These are phyloP conservation scores for Cryptotermes secundus DNA, from an alignment of 1,140 invertebrate species.

Conservation along the genomic window DNA sequence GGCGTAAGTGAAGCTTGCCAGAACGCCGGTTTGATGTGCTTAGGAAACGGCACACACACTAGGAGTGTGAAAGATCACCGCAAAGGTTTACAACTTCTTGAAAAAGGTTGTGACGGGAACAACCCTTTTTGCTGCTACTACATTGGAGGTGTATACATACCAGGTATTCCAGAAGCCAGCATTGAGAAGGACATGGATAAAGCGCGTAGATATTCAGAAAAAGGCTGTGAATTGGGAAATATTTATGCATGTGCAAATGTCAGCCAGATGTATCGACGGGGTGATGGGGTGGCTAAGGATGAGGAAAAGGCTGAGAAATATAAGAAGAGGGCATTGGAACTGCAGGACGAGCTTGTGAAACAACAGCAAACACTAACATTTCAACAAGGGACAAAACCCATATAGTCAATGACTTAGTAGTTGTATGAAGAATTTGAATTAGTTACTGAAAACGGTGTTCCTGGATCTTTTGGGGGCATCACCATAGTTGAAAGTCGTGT, in stretches of 20 bases:
- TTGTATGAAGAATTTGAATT: no score
- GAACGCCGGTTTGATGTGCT: slow-evolving; percentile 69
- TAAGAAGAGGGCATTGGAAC: slow-evolving; percentile 65
- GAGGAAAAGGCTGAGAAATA: slow-evolving; percentile 67
- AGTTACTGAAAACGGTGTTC: no score
- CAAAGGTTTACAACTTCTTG: slow-evolving; percentile 64
- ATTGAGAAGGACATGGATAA: slow-evolving; percentile 70
- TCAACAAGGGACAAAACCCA: slow-evolving; percentile 58
- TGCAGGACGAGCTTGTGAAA: slow-evolving; percentile 65
- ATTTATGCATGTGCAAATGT: slow-evolving; percentile 85
- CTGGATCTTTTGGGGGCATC: no score
- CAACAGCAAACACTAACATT: slow-evolving; percentile 60
- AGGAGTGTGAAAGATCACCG: slow-evolving; percentile 46
- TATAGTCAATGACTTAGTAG: slow-evolving; percentile 24
- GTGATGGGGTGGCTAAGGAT: slow-evolving; percentile 68
- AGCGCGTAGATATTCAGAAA: slow-evolving; percentile 72
- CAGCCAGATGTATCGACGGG: slow-evolving; percentile 72
- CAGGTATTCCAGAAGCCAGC: slow-evolving; percentile 63
- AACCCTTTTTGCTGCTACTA: slow-evolving; percentile 74
- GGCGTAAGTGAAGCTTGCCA: slow-evolving; percentile 69
- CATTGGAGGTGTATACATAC: slow-evolving; percentile 74
- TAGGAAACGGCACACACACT: slow-evolving; percentile 52
- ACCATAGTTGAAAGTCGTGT: no score
- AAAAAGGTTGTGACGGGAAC: slow-evolving; percentile 68
- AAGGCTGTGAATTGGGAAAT: slow-evolving; percentile 77